Conservation (phyloP, 2,113 vertebrate genomes). For the Bubo blakistoni region DNA sequence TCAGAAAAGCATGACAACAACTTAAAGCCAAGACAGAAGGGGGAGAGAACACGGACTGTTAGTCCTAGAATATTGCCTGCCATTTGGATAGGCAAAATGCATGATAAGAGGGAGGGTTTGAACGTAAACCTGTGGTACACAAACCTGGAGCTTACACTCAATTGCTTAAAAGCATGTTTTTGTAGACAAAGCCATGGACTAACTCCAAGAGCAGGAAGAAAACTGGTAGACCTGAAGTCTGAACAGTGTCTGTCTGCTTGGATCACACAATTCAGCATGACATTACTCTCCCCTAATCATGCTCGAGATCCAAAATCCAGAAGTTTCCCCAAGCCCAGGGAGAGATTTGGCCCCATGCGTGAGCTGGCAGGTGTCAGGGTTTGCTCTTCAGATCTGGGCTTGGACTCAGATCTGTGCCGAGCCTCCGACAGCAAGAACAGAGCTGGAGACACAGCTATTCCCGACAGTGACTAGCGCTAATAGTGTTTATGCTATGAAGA, state of each 20-base stretch:
- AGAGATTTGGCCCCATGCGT: neutral
- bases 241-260: neutral
- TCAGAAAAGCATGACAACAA: neutral
- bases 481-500: conserved; percentile 23
- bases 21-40: neutral
- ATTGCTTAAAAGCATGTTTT: neutral
- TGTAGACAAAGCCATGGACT: neutral
- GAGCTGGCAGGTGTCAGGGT: neutral
- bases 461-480: neutral
- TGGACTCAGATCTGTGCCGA: neutral
- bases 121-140: neutral
- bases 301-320: neutral
- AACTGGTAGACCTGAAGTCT: neutral
- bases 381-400: neutral
- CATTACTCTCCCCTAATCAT: neutral
- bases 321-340: neutral
- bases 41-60: neutral
- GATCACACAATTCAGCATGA: neutral
- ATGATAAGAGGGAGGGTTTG: neutral
- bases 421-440: neutral
- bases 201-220: neutral
- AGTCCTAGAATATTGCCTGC: neutral
- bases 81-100: neutral
- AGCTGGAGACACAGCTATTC: neutral
- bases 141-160: neutral